Evolutionary conservation across 1,140 invertebrate genomes (phyloP), one percentile per base, ranked within the genome.

Genomic region (Sogatella furcifera): DNA sequence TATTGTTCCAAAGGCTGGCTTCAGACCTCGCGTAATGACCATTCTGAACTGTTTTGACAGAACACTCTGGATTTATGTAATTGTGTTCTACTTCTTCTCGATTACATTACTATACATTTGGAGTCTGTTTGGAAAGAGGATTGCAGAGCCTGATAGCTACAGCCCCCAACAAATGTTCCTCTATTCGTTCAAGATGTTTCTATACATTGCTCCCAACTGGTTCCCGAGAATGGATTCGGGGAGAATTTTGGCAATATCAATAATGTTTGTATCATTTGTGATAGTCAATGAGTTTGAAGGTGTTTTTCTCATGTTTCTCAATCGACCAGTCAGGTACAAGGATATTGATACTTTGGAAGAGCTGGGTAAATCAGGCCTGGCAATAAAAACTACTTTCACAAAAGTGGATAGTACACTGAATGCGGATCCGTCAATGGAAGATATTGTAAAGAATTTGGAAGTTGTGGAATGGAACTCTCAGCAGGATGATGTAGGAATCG

Each of bases 1-100:
- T 10, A 59, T 74, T 2, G 69, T 71, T 1, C 74, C 74, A 0
- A 74, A 75, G 65, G 67, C 76, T n/a, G 17, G 52, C 2, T 65
- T 65, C 41, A 70, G 77, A 57, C 75, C 76, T 0, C 66, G 73
- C 34, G 72, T 74, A 68, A 58, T 74, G 42, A 64, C 70, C 15
- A 70, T 75, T 6, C 72, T 72, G 65, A 55, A 66, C 24, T 68
- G 73, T 59, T 75, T 77, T 52, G 57, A 68, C 10, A 46, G 61
- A 0, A 56, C 61, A 0, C 64, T 75, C 6, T 77, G 74, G 74
- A 19, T 64, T 0, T 64, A 68, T 46, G 57, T 74, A 0, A 22
- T 69, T 0, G 15, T 68, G 0, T 65, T 66, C 0, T 63, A 64
- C 10, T 41, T 68, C 4, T 19, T 69, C 0, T 59, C 66, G 0